Conservation (phyloP, 2,888 invertebrate genomes). For the Keiferia lycopersicella region DNA sequence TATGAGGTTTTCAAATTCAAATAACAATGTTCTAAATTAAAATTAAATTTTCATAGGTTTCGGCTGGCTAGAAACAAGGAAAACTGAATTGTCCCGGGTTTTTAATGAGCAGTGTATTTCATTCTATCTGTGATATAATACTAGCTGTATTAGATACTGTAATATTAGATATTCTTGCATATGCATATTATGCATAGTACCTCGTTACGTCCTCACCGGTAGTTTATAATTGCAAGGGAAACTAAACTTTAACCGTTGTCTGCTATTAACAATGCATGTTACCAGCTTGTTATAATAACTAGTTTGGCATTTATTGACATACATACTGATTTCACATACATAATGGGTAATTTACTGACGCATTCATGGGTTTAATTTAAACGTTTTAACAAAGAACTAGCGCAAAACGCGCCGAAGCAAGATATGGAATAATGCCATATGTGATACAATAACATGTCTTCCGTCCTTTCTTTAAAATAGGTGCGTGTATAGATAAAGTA, state of each 20-base stretch:
- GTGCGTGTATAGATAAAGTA: neutral
- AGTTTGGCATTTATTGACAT: neutral
- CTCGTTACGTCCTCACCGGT: slow-evolving; percentile 23
- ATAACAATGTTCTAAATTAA: no score
- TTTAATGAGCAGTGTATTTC: no score
- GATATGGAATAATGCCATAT: slow-evolving; percentile 29
- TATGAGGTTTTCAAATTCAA: no score
- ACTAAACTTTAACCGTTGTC: slow-evolving; percentile 13
- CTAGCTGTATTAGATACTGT: neutral
- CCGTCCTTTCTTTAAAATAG: neutral
- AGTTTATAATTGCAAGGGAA: slow-evolving; percentile 28
- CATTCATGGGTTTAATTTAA: slow-evolving; percentile 18
- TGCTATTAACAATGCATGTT: slow-evolving; percentile 20
- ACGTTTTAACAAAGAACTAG: slow-evolving; percentile 21
- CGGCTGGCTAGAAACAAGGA: no score
- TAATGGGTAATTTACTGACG: neutral
- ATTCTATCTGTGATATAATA: neutral
- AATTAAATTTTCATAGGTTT: no score
- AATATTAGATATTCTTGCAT: slow-evolving; percentile 5
- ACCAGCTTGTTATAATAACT: slow-evolving; percentile 9
- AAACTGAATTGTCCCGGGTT: no score
- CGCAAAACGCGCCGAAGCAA: slow-evolving; percentile 20
- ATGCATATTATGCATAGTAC: neutral
- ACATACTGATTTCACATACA: slow-evolving; percentile 8
- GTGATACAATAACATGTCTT: slow-evolving; percentile 21